Evolutionary conservation across 1,140 invertebrate species (phyloP), one percentile per base, ranked within the genome.

Genomic region (Heliothis subflexa): DNA sequence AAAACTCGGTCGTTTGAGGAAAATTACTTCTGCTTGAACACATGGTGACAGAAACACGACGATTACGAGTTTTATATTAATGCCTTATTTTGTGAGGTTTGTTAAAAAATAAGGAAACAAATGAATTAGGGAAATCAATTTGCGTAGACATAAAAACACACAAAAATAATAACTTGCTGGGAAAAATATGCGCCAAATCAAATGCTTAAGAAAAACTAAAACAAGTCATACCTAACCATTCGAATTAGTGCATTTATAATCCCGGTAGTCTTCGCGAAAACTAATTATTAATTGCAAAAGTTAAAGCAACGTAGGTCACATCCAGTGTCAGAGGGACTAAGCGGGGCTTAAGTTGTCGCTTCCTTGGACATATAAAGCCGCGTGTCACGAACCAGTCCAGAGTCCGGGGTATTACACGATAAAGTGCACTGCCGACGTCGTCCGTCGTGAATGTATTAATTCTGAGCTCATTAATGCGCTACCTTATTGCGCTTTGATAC

Each of bases 301-400:
- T 70, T 52, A 12, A 47, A n/a, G 66, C 47, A 21, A 70, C 47
- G 14, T 16, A 28, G 47, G 47, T 70, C 13, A 50, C 47, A 70
- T 25, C 66, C 14, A 40, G 28, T 33, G 66, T 52, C 21, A 25
- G 12, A 25, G 47, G 21, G 70, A 33, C 14, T 77, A 25, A 57
- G 68, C 50, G 45, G 33, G 50, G 74, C 74, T 78, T 73, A 62
- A 45, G 55, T 59, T 80, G 83, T 83, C 80, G 47, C 73, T 71
- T 52, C 33, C 61, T 55, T 70, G 59, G 79, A 83, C 79, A 71
- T 75, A 40, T 81, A 78, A 81, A 81, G 74, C 82, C 74, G 21
- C 77, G 68, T 74, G 79, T 77, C 79, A 76, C 77, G 61, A 75
- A 66, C 47, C 59, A 64, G 76, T 70, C 64, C 54, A 71, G 73